These are phyloP conservation scores for Serinus canaria DNA, from an alignment of 2,113 vertebrate species.

Conservation along the genomic window DNA sequence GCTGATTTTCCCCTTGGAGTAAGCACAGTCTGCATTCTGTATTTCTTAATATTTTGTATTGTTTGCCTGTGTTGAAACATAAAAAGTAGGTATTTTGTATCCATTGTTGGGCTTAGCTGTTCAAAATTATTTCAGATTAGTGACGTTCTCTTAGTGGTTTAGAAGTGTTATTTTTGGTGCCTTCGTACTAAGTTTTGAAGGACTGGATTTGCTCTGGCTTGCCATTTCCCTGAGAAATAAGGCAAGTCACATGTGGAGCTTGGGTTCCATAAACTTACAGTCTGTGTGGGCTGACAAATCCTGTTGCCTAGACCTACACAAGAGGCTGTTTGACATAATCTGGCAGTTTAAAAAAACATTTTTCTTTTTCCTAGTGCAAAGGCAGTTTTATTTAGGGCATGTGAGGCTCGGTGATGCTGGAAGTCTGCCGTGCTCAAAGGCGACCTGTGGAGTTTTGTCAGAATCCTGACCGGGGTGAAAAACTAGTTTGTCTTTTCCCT, in stretches of 20 bases:
- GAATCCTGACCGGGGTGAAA: constrained; percentile 23
- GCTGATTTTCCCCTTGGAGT: neutral
- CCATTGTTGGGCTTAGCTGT: neutral
- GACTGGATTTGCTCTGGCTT: neutral
- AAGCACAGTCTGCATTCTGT: neutral
- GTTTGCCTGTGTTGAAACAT: neutral
- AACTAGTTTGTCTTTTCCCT: constrained; percentile 56
- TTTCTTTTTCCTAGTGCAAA: constrained; percentile 31
- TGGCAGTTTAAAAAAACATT: constrained; percentile 47
- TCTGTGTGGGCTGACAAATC: constrained; percentile 36
- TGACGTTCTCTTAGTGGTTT: neutral
- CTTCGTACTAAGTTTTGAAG: neutral
- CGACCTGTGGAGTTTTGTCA: constrained; percentile 38
- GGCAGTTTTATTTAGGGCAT: constrained; percentile 17
- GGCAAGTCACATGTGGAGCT: neutral
- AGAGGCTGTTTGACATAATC: constrained; percentile 38
- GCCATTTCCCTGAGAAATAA: neutral
- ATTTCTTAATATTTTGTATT: neutral
- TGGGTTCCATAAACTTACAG: neutral
- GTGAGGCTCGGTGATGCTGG: constrained; percentile 10
- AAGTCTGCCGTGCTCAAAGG: constrained; percentile 29
- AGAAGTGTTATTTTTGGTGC: neutral
- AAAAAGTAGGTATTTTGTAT: neutral
- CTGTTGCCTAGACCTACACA: neutral
- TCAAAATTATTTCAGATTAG: neutral